Base-by-base conservation (phyloP, 1,140 invertebrate species). In the Nasonia giraulti region DNA sequence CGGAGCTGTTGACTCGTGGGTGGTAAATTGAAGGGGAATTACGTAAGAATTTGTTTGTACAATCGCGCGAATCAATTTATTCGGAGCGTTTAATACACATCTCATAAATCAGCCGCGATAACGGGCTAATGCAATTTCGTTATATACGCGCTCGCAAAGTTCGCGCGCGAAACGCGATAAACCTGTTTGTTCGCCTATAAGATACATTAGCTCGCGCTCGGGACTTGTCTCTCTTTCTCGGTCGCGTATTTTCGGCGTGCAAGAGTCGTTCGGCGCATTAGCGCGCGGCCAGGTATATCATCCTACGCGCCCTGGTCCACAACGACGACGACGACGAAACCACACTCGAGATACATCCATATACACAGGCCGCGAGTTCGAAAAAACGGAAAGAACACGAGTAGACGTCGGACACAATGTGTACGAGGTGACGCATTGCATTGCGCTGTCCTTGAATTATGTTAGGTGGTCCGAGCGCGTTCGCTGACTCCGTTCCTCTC, bases 51-150 rank as follows among this genome's bases (percentile, higher is more conserved):
- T 84, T 73, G 68, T 84, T 80, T 80, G n/a, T 66, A 62, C 27
- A 80, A 80, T 84, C 69, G 31, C 76, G 66, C 44, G 69, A 85
- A 85, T 85, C 78, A 81, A 85, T 81, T 85, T 80, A 73, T 75
- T 76, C 44, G 79, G 71, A 69, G 10, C 47, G 20, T 79, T 80
- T 86, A 86, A 83, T 86, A 82, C 77, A 73, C 85, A 71, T 73
- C 50, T 33, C 75, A 86, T 86, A 86, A 86, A 86, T 86, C 77
- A 83, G 80, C 2, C 68, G 80, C 17, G 68, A 83, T 85, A 85
- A 85, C 82, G 84, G 80, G 50, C 84, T 44, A 81, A 50, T 76
- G 84, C 84, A 73, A 82, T 81, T 82, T 82, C 44, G 79, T 77
- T 69, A 50, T 69, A 75, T 80, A 73, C 44, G 44, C 69, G 78